Evolutionary conservation across 1,140 invertebrate genomes (phyloP), one percentile per base, ranked within the genome.

Genomic region (Apolygus lucorum): DNA sequence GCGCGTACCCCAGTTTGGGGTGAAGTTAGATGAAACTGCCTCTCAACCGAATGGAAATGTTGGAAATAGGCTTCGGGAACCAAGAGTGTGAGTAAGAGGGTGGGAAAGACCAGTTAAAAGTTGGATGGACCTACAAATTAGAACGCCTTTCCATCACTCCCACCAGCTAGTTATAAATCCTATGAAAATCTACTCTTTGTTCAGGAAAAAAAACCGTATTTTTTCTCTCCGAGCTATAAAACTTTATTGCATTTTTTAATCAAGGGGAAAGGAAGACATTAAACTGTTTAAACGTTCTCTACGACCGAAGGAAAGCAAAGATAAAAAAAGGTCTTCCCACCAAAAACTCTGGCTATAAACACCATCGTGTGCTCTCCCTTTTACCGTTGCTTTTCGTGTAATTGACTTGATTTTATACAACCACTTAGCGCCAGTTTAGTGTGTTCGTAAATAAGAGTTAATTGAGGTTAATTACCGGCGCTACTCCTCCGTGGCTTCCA

Each of bases 61-160:
- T n/a, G n/a, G n/a, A n/a, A n/a, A n/a, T n/a, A n/a, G n/a, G n/a
- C n/a, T n/a, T n/a, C n/a, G n/a, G n/a, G n/a, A n/a, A n/a, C n/a
- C n/a, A n/a, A n/a, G n/a, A n/a, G n/a, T n/a, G n/a, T n/a, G n/a
- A n/a, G n/a, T n/a, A n/a, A n/a, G n/a, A n/a, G n/a, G n/a, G n/a
- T n/a, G n/a, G 54, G 22, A 59, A 22, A 59, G 54, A 11, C 54
- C 54, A 17, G 54, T 13, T 59, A 59, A 59, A 59, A 59, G 54
- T 59, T 59, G 54, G 54, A 59, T 59, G 54, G 22, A 59, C 34
- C 54, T 59, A 59, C 54, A 59, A 59, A 59, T 59, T 59, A 59
- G 22, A 21, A 11, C 54, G 13, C 22, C 22, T 59, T 59, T 59
- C 54, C 34, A 11, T 24, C 54, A 13, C 11, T 8, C 54, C 22